These are phyloP conservation scores for Coelogynopora nodosa DNA, from an alignment of 2,888 invertebrate species.

Conservation along the genomic window DNA sequence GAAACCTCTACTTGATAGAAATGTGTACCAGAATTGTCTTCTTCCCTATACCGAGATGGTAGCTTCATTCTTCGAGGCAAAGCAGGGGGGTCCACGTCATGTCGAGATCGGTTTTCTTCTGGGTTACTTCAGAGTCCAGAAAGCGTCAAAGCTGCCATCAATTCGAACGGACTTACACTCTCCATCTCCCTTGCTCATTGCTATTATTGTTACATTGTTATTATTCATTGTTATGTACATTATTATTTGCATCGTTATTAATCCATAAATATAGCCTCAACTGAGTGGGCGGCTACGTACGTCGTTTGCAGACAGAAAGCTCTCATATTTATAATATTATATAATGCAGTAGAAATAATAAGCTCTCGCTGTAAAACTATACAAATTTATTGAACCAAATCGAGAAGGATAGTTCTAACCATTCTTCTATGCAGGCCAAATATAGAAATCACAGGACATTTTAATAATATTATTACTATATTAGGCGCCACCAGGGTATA, in stretches of 20 bases:
- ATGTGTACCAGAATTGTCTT: background rate
- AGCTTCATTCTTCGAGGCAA: background rate
- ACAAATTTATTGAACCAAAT: background rate
- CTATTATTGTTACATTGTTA: too few relatives aligned
- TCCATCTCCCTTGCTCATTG: too few relatives aligned
- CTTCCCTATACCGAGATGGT: background rate
- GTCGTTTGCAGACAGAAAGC: background rate
- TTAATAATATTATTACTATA: background rate
- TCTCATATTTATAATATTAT: background rate
- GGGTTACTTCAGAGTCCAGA: background rate
- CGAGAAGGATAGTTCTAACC: background rate
- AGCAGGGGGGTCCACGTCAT: background rate
- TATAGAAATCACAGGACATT: conserved; percentile 27
- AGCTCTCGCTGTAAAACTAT: too few relatives aligned
- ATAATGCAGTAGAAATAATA: too few relatives aligned
- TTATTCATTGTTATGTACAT: too few relatives aligned
- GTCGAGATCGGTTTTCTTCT: background rate
- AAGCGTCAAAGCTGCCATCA: background rate
- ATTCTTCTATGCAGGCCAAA: background rate
- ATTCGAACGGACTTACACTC: background rate
- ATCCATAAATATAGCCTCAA: background rate
- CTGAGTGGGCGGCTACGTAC: background rate
- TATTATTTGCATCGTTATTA: too few relatives aligned
- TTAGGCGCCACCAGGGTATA: background rate
- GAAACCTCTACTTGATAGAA: background rate